A percentile compares a stretch with the other conserved stretches of the same genome.
phyloP scores from a whole-genome alignment of 2,888 invertebrate species.

The Parelbella ahira region DNA sequence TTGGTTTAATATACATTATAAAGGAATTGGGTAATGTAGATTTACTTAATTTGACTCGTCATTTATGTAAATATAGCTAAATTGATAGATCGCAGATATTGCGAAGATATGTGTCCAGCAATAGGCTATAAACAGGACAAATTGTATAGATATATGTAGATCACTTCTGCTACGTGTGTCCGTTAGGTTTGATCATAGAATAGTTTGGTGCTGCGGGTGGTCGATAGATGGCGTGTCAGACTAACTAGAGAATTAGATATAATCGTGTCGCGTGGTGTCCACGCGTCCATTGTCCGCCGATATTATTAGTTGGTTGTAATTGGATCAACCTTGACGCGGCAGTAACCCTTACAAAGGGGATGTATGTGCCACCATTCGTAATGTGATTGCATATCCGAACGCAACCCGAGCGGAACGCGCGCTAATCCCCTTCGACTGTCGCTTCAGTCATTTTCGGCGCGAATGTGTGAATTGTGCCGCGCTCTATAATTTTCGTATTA shows the following conservation, averaged over 20 bases:
- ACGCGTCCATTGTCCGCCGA: conserved; percentile 28
- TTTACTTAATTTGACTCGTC: too few relatives aligned
- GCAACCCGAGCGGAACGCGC: conserved; percentile 38
- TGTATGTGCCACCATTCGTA: conserved; percentile 46
- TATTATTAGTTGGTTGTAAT: conserved; percentile 62
- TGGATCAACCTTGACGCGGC: conserved; percentile 74
- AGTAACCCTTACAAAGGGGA: conserved; percentile 63
- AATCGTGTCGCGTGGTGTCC: conserved; percentile 10
- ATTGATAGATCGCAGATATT: too few relatives aligned
- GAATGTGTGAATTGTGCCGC: conserved; percentile 26
- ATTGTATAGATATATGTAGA: too few relatives aligned
- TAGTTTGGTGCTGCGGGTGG: conserved; percentile 8
- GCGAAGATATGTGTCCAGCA: too few relatives aligned
- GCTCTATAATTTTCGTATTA: conserved; percentile 8
- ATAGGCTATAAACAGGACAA: too few relatives aligned
- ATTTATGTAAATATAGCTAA: too few relatives aligned
- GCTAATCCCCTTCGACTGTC: conserved; percentile 10
- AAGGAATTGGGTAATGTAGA: too few relatives aligned
- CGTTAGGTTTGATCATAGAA: too few relatives aligned
- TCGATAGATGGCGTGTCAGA: conserved; percentile 5
- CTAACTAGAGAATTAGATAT: conserved; percentile 3
- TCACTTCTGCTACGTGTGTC: too few relatives aligned
- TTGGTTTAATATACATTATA: too few relatives aligned
- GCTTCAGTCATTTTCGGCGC: conserved; percentile 25
- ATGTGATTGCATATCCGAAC: conserved; percentile 53